phyloP scores from a whole-genome alignment of 2,113 vertebrate species.

The Myotis yumanensis region DNA sequence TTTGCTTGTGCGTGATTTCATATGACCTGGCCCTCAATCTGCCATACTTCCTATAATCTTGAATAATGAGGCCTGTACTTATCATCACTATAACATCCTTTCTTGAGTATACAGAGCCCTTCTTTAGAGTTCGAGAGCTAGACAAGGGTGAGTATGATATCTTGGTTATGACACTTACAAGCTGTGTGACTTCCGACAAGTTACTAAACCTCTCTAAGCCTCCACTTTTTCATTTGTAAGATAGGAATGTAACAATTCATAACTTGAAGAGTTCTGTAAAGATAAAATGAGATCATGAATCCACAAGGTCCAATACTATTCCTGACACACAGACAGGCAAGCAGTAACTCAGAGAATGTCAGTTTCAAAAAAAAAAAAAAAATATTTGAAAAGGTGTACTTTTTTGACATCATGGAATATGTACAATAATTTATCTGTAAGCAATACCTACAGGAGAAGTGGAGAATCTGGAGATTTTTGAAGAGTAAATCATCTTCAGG shows the following conservation, averaged over 20 bases:
- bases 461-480: slow-evolving; percentile 73
- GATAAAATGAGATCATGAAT: background rate
- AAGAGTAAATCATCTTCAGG: slow-evolving; percentile 77
- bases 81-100: background rate
- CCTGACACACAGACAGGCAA: background rate
- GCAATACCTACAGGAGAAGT: slow-evolving; percentile 84
- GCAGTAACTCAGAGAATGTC: background rate
- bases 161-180: background rate
- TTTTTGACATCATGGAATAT: background rate
- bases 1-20: background rate
- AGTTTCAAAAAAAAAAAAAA: background rate
- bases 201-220: background rate
- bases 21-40: background rate
- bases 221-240: background rate
- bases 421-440: slow-evolving; percentile 32
- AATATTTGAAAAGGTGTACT: background rate
- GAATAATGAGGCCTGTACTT: background rate
- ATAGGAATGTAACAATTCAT: background rate
- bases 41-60: background rate
- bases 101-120: background rate
- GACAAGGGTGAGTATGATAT: background rate
- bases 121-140: background rate
- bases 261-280: background rate
- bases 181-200: background rate
- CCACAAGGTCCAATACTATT: background rate